Base-by-base conservation (phyloP, 2,113 vertebrate genomes). In the Platanista minor region DNA sequence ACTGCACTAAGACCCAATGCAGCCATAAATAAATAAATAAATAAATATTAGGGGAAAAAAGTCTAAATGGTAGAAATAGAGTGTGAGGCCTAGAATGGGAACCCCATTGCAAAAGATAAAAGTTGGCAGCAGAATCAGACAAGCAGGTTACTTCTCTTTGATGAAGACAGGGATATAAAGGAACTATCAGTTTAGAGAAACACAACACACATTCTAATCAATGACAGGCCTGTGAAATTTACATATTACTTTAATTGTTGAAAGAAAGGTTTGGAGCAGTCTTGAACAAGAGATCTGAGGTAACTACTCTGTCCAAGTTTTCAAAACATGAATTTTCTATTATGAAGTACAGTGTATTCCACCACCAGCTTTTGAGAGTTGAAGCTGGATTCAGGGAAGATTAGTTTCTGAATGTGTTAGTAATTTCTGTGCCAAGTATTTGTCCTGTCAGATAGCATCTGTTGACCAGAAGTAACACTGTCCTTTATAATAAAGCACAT, bases 331-430 rank as follows among this genome's bases (percentile, higher is more conserved):
- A 93, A 72, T 80, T 95, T 93, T 94, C 82, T 78, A 6, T 78
- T 91, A 72, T 77, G 91, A 64, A 94, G 54, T 6, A 11, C 49
- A 1, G 0, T 87, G 59, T 75, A 66, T 82, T 77, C 57, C 33
- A 77, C n/a, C 87, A n/a, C 74, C 71, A 90, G 52, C 29, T 91
- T 97, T 89, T 82, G 91, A 54, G 54, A 66, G 80, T 62, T 74
- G 75, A 85, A 46, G 69, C 86, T 92, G 18, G 89, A 80, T 93
- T 97, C 89, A 91, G 75, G 71, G 54, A 91, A 96, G 97, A 98
- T 98, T 97, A 98, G 46, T 7, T 54, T 78, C 17, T 96, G 97
- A 97, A 96, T 97, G 90, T 94, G 94, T 94, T 96, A 78, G 93
- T 80, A 52, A 89, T 98, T 98, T 98, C 90, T 91, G 23, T 71